These are phyloP conservation scores for Nemapogon koenigi DNA, from an alignment of 2,888 invertebrate genomes.

Conservation along the genomic window DNA sequence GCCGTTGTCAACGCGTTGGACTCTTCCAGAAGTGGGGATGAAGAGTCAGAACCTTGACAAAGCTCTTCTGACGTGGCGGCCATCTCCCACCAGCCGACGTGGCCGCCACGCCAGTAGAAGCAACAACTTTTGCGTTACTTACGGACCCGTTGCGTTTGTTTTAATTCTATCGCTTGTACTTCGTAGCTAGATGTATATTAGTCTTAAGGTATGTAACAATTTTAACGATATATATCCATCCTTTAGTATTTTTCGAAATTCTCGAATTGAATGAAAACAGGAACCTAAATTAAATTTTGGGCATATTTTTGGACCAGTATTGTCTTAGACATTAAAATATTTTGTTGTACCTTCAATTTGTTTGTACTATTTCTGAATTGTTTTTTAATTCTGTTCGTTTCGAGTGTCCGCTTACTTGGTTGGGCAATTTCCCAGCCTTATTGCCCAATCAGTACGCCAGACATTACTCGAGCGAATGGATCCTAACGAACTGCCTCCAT, in stretches of 20 bases:
- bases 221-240: constrained; percentile 20
- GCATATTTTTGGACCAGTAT: constrained; percentile 49
- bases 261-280: constrained; percentile 45
- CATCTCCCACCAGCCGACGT: constrained; percentile 46
- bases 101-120: constrained; percentile 49
- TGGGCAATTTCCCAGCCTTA: constrained; percentile 78
- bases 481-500: constrained; percentile 34
- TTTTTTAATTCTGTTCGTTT: constrained; percentile 35
- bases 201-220: neutral
- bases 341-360: neutral
- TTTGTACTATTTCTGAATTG: constrained; percentile 6
- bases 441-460: constrained; percentile 70
- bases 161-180: constrained; percentile 5
- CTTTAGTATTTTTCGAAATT: constrained; percentile 26
- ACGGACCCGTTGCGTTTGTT: constrained; percentile 47
- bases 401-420: constrained; percentile 68
- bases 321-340: neutral
- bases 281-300: constrained; percentile 54
- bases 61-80: constrained; percentile 41
- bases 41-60: constrained; percentile 16
- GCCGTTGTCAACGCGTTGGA: constrained; percentile 86
- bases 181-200: constrained; percentile 1
- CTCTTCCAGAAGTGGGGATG: constrained; percentile 88
- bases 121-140: constrained; percentile 40
- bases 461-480: constrained; percentile 44